A percentile compares a stretch with the other conserved stretches of the same genome.
These are phyloP conservation scores for Coecobrya sp. DNA, from an alignment of 2,888 invertebrate genomes.

Conservation along the genomic window DNA sequence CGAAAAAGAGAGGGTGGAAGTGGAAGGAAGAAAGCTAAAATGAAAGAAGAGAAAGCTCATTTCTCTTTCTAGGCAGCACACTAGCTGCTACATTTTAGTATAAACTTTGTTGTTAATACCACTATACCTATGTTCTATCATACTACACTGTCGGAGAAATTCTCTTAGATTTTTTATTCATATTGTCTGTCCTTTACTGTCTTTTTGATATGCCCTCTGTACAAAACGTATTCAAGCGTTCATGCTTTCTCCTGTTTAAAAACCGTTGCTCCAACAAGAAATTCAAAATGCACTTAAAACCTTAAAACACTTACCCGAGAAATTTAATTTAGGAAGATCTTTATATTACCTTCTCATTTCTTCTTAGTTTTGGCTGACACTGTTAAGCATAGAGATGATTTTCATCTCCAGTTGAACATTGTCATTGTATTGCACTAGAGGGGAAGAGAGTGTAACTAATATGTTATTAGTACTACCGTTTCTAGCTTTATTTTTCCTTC, in stretches of 20 bases:
- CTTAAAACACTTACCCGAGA: constrained; percentile 71
- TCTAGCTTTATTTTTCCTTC: neutral
- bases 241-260: constrained; percentile 7
- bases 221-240: neutral
- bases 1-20: neutral
- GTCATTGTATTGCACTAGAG: neutral
- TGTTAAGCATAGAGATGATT: neutral
- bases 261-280: constrained; percentile 15
- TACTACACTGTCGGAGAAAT: neutral
- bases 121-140: neutral
- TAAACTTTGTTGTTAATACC: no score
- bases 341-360: neutral
- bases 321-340: constrained; percentile 72
- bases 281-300: constrained; percentile 22
- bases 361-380: neutral
- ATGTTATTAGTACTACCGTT: neutral
- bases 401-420: constrained; percentile 43
- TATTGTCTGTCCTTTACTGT: neutral
- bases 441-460: neutral
- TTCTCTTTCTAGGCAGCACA: constrained; percentile 66
- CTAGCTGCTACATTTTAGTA: no score
- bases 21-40: constrained; percentile 40
- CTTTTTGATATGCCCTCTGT: neutral
- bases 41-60: constrained; percentile 69
- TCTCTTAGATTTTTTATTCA: constrained; percentile 28